Base-by-base conservation (phyloP, 2,888 invertebrate species). In the Andrena chrysosceles region DNA sequence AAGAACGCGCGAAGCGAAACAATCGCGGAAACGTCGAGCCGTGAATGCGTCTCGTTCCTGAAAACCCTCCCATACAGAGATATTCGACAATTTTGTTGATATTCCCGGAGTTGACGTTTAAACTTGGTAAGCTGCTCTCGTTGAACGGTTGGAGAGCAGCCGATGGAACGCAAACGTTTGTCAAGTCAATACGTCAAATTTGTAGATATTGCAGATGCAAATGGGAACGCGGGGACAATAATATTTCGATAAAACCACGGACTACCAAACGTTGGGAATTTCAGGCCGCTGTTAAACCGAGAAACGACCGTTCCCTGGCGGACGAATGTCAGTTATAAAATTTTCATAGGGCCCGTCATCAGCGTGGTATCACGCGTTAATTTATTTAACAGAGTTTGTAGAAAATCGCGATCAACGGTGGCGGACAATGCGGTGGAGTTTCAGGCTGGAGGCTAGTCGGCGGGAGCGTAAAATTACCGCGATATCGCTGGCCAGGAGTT, bases 151-250 rank as follows among this genome's bases (percentile, higher is more conserved):
- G 54, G 71, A 23, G n/a, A 59, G 60, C 71, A 20, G 48, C 20
- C 63, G 52, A 52, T 59, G n/a, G 49, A 13, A 16, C 8, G 33
- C 54, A 75, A 77, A 77, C 29, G 29, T 70, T 70, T 64, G 56
- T 48, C 56, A 33, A 64, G 56, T 49, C 56, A 64, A 70, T 70
- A 59, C 42, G 56, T 64, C 59, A 59, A 64, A 64, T 56, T 49
- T 31, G n/a, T 33, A 70, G 48, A 70, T 77, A 64, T 56, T 48
- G 20, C 8, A 8, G 16, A 31, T 66, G 49, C 31, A 60, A 49
- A 66, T 23, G 13, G 48, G 48, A 8, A 29, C 29, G 5, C 8
- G 42, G 26, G 49, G 63, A 33, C 31, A 63, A 49, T 66, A 48
- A 66, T 66, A 66, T 49, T 29, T 66, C 66, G 56, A 56, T 56